Conservation (phyloP, 92 coral and sea anemone genomes). For the Porites divaricata region DNA sequence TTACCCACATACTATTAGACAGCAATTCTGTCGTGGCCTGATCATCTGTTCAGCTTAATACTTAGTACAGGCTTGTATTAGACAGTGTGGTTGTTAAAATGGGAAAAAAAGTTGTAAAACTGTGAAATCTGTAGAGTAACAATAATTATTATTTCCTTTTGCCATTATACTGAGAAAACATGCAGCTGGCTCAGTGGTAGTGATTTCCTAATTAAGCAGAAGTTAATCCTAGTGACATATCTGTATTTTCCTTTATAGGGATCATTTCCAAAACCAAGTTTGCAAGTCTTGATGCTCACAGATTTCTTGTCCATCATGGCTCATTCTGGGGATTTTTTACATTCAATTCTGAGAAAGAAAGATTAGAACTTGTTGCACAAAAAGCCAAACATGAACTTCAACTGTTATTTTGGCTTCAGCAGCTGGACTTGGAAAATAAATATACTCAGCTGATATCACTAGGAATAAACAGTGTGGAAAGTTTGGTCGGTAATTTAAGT, state of each 20-base stretch:
- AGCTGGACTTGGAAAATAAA: slow-evolving; percentile 4
- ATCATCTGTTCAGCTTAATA: no score
- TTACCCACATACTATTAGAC: not conserved
- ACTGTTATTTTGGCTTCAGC: slow-evolving; percentile 25
- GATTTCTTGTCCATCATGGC: slow-evolving; percentile 60
- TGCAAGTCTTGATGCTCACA: slow-evolving; percentile 64
- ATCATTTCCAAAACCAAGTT: slow-evolving; percentile 57
- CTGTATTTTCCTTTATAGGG: slow-evolving; percentile 36
- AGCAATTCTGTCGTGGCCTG: no score
- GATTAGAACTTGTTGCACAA: slow-evolving; percentile 18
- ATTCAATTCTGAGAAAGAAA: slow-evolving; percentile 37
- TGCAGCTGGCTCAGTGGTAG: no score
- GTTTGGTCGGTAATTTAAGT: not conserved
- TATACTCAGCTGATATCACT: slow-evolving; percentile 18
- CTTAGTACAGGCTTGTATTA: no score
- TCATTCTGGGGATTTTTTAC: slow-evolving; percentile 62
- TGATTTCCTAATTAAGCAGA: not conserved
- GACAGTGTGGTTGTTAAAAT: no score
- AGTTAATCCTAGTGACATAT: not conserved
- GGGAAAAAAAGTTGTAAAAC: no score
- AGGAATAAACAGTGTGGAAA: slow-evolving; percentile 35
- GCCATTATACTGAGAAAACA: no score
- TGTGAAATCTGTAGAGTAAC: no score
- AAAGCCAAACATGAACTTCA: slow-evolving; percentile 29
- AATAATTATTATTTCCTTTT: no score